These are phyloP conservation scores for Diaprepes abbreviatus DNA, from an alignment of 2,888 invertebrate species.

Conservation along the genomic window DNA sequence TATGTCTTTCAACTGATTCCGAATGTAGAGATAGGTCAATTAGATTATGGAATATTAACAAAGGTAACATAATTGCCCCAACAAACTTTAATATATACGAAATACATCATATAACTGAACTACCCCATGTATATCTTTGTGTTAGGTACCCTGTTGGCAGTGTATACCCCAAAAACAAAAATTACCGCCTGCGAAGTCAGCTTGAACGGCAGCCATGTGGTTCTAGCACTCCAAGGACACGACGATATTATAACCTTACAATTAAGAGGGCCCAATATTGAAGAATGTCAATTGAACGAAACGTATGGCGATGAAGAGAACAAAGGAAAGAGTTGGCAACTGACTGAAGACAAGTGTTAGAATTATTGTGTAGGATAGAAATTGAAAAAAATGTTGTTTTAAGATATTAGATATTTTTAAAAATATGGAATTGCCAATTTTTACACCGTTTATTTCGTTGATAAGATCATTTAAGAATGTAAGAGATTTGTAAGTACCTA, in stretches of 20 bases:
- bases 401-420: background rate
- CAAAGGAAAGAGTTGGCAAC: slow-evolving; percentile 73
- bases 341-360: slow-evolving; percentile 68
- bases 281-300: slow-evolving; percentile 56
- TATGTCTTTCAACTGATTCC: slow-evolving; percentile 82
- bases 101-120: no score
- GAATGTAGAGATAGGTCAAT: slow-evolving; percentile 81
- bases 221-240: slow-evolving; percentile 78
- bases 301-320: slow-evolving; percentile 72
- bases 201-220: slow-evolving; percentile 78
- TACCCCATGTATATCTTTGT: no score
- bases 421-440: slow-evolving; percentile 9
- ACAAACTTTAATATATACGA: no score
- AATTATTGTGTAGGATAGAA: background rate
- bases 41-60: slow-evolving; percentile 84
- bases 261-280: slow-evolving; percentile 66
- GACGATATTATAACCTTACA: slow-evolving; percentile 77
- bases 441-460: background rate
- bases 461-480: background rate
- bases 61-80: slow-evolving; percentile 73
- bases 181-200: slow-evolving; percentile 84
- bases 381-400: slow-evolving; percentile 48
- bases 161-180: slow-evolving; percentile 82
- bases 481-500: background rate
- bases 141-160: slow-evolving; percentile 83